Evolutionary conservation across 2,888 invertebrate species (phyloP).

Genomic region (Prosapia bicincta): DNA sequence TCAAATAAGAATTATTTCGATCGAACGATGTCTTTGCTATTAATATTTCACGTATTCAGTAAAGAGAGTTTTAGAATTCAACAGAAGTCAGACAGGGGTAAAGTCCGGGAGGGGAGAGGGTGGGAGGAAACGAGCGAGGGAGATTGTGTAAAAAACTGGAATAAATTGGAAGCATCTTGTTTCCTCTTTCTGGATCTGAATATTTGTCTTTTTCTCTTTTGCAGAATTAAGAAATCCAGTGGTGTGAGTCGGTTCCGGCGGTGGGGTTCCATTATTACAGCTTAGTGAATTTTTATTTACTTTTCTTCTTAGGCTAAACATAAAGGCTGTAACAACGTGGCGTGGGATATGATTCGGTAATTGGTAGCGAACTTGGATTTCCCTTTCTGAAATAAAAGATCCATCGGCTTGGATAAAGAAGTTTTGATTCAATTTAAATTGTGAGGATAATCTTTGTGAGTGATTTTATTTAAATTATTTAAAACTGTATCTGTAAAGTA

Average conservation of each 20-base stretch:
- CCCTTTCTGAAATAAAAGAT: background rate
- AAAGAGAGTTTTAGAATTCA: background rate
- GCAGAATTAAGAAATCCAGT: background rate
- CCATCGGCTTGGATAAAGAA: background rate
- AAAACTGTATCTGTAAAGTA: too few species aligned
- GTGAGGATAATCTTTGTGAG: too few species aligned
- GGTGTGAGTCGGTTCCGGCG: background rate
- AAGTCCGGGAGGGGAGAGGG: background rate
- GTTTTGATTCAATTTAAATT: background rate
- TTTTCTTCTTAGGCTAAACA: background rate
- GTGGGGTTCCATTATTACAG: background rate
- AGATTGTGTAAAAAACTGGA: background rate
- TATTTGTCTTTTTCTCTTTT: background rate
- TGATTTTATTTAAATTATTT: too few species aligned
- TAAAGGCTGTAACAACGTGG: background rate
- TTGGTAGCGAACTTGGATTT: background rate
- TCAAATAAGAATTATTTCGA: background rate
- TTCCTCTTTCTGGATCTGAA: background rate
- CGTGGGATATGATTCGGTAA: background rate
- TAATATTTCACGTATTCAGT: background rate
- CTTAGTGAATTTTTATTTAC: background rate
- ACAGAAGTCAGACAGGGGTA: background rate
- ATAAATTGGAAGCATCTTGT: background rate
- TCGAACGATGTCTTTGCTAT: background rate
- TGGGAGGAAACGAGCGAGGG: background rate